Evolutionary conservation across 1,140 invertebrate genomes (phyloP).

Genomic region (Drosophila kepulauana): DNA sequence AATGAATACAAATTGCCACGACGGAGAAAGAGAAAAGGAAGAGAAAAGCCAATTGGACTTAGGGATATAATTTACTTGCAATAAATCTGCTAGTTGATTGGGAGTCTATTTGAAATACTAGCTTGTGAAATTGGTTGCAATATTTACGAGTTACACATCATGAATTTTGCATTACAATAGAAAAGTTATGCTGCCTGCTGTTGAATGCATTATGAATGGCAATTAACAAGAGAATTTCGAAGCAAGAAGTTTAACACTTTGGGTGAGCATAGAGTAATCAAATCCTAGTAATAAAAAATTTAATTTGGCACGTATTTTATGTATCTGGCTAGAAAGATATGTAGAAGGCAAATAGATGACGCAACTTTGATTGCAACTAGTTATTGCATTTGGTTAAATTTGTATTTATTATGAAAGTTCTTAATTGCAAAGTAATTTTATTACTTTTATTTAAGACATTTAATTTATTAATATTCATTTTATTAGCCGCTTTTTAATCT

Average conservation of each 20-base stretch:
- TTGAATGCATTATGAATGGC: not conserved
- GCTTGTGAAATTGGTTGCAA: not conserved
- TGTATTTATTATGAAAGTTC: not conserved
- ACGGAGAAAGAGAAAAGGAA: not conserved
- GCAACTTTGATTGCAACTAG: not conserved
- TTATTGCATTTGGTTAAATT: not conserved
- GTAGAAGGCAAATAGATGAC: not conserved
- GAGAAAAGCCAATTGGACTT: not conserved
- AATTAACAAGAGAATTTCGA: not conserved
- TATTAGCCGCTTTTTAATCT: too few species aligned
- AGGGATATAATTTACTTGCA: constrained; percentile 12
- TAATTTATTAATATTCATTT: too few species aligned
- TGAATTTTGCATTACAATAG: not conserved
- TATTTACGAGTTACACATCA: not conserved
- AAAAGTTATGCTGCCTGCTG: not conserved
- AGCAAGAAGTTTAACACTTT: too few species aligned
- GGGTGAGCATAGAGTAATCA: too few species aligned
- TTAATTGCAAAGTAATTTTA: too few species aligned
- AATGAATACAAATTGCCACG: constrained; percentile 36
- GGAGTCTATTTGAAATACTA: not conserved
- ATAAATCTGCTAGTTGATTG: constrained; percentile 19
- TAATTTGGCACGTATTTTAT: too few species aligned
- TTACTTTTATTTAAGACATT: too few species aligned
- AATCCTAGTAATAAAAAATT: too few species aligned
- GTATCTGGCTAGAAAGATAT: not conserved